phyloP scores from a whole-genome alignment of 2,888 invertebrate genomes.

The Molorchus minor region DNA sequence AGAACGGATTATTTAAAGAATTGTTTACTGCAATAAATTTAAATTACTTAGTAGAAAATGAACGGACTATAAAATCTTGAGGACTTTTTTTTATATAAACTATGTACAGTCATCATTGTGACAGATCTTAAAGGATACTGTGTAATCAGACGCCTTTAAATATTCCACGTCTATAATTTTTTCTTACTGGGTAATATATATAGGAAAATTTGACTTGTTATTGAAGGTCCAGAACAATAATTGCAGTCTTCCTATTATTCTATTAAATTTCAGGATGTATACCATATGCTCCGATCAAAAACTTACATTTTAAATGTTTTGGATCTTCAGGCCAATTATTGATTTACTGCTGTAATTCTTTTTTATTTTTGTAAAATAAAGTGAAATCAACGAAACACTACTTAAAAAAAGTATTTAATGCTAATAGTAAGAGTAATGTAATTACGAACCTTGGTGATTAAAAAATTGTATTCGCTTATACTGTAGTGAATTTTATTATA shows the following conservation, averaged over 20 bases:
- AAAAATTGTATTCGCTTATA: constrained; percentile 18
- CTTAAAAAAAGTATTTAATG: constrained; percentile 13
- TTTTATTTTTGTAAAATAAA: constrained; percentile 3
- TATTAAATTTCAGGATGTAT: too few relatives aligned
- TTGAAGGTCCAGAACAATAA: constrained; percentile 14
- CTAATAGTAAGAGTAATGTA: constrained; percentile 3
- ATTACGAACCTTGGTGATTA: background rate
- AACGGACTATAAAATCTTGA: too few relatives aligned
- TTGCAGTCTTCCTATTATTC: constrained; percentile 5
- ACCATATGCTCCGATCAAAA: background rate
- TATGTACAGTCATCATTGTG: too few relatives aligned
- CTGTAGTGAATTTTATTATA: constrained; percentile 18
- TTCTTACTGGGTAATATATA: background rate
- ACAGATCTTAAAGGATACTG: too few relatives aligned
- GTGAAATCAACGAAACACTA: constrained; percentile 17
- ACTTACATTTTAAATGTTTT: background rate
- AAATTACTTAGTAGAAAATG: too few relatives aligned
- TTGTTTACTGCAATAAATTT: too few relatives aligned
- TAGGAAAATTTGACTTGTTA: constrained; percentile 8
- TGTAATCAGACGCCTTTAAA: background rate
- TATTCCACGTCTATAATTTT: constrained; percentile 8
- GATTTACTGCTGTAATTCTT: constrained; percentile 6
- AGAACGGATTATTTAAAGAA: too few relatives aligned
- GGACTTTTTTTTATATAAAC: too few relatives aligned
- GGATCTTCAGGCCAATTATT: constrained; percentile 17